Conservation (phyloP, 2,113 vertebrate genomes). For the Larimichthys crocea region DNA sequence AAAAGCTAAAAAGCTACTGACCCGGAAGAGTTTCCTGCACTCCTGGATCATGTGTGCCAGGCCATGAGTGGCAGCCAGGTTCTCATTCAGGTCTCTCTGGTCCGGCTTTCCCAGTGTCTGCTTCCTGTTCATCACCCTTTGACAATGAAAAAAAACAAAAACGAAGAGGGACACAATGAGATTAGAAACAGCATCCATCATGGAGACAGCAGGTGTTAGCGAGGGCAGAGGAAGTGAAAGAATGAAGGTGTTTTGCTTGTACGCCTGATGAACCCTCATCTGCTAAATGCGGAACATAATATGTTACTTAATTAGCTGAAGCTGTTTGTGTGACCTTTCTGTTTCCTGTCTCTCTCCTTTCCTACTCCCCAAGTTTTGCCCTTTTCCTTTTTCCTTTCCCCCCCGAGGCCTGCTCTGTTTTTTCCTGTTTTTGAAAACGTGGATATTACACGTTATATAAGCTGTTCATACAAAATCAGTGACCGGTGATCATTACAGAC, state of each 20-base stretch:
- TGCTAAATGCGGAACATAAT: conserved; percentile 25
- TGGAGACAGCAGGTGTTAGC: neutral
- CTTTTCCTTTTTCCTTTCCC: conserved; percentile 26
- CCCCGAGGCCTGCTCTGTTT: conserved; percentile 60
- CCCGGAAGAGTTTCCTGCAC: conserved; percentile 95
- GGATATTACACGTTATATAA: conserved; percentile 47
- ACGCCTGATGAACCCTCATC: conserved; percentile 17
- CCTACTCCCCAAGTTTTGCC: conserved; percentile 27
- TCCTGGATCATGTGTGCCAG: conserved; percentile 98
- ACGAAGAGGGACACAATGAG: neutral
- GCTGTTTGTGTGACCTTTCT: conserved; percentile 53
- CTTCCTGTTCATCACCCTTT: conserved; percentile 97
- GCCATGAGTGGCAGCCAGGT: conserved; percentile 95
- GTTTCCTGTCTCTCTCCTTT: conserved; percentile 56
- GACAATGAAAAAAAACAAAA: conserved; percentile 44
- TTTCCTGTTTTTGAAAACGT: conserved; percentile 77
- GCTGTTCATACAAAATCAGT: conserved; percentile 5
- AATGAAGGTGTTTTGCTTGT: neutral
- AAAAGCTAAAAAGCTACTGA: conserved; percentile 73
- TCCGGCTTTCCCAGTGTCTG: conserved; percentile 95
- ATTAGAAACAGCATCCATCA: conserved; percentile 34
- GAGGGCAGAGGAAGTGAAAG: neutral
- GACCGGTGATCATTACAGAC: neutral
- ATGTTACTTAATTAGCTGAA: conserved; percentile 39
- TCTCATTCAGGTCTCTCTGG: conserved; percentile 97